Base-by-base conservation (phyloP, 2,888 invertebrate genomes). In the Hyalella azteca region DNA sequence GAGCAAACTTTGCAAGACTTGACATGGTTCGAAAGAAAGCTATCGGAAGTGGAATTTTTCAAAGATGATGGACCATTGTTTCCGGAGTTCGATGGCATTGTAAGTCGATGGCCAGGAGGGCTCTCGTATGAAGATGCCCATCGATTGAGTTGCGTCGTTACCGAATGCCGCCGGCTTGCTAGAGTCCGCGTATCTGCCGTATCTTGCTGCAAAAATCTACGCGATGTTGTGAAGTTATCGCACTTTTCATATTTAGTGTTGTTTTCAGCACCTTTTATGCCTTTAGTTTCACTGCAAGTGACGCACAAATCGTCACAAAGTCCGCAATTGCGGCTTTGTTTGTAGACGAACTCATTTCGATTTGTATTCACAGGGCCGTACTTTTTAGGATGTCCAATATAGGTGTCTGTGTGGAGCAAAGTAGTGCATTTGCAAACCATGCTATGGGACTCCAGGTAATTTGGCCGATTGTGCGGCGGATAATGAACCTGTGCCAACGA, bases 1-100 rank as follows among this genome's bases (percentile, higher is more conserved):
- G 66, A 29, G 66, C 66, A 66, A 36, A 66, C 66, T 66, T 66
- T 66, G n/a, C 66, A 66, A 32, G 66, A 66, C 66, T 36, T 66
- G 15, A 36, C 36, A 19, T 66, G 66, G 7, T 13, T 36, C 7
- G 66, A 32, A 36, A 66, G 66, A n/a, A 66, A 66, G 36, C 66
- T 66, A 36, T 66, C 66, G 9, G 66, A 66, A 9, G 66, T 39
- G 13, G 66, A 66, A 11, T 11, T 36, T 66, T 36, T 66, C 66
- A 66, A n/a, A 19, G 32, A 32, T 7, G 22, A 4, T 36, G 13
- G 66, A n/a, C 36, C 9, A 36, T 32, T 4, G 32, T 19, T 7
- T 36, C 19, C 32, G 4, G 32, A 5, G 36, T n/a, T 66, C 5
- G 36, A 36, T 13, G 15, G 36, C n/a, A 66, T 19, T 13, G 66